phyloP scores from a whole-genome alignment of 1,140 invertebrate genomes.

The Pogonomyrmex californicus region DNA sequence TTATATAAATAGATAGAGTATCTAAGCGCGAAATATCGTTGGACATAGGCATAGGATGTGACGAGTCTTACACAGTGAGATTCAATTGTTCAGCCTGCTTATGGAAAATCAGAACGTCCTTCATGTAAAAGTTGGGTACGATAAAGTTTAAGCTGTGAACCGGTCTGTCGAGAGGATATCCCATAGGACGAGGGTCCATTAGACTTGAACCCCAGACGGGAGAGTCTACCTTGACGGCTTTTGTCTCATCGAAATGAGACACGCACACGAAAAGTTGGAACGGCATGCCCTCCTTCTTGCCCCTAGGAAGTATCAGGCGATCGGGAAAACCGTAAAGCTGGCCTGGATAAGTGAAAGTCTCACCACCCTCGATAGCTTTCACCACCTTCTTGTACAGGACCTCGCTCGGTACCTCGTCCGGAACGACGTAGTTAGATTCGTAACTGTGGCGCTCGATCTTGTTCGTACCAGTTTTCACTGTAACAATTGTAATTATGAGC shows the following conservation, averaged over 20 bases:
- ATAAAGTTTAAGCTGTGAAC: conserved; percentile 86
- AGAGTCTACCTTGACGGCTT: conserved; percentile 55
- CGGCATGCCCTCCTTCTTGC: conserved; percentile 88
- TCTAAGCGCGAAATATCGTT: background rate
- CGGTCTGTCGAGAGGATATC: conserved; percentile 87
- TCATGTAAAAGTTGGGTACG: conserved; percentile 88
- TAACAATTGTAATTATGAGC: conserved; percentile 37
- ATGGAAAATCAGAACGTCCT: conserved; percentile 89
- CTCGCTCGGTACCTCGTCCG: conserved; percentile 79
- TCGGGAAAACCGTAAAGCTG: conserved; percentile 88
- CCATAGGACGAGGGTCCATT: conserved; percentile 82
- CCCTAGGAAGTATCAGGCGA: conserved; percentile 89
- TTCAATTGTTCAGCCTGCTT: conserved; percentile 82
- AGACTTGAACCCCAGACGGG: conserved; percentile 72
- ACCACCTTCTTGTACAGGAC: conserved; percentile 81
- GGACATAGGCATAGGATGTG: background rate
- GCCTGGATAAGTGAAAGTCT: conserved; percentile 81
- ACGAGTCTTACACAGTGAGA: conserved; percentile 76
- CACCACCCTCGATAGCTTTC: conserved; percentile 82
- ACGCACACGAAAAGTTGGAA: conserved; percentile 89
- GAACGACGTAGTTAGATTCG: conserved; percentile 82
- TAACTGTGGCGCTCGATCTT: conserved; percentile 86
- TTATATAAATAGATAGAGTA: conserved; percentile 22
- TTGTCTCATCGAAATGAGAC: conserved; percentile 83
- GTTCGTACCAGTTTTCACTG: conserved; percentile 88